Base-by-base conservation (phyloP, 2,797 vertebrate genomes). In the Hypotaenidia philippensis region DNA sequence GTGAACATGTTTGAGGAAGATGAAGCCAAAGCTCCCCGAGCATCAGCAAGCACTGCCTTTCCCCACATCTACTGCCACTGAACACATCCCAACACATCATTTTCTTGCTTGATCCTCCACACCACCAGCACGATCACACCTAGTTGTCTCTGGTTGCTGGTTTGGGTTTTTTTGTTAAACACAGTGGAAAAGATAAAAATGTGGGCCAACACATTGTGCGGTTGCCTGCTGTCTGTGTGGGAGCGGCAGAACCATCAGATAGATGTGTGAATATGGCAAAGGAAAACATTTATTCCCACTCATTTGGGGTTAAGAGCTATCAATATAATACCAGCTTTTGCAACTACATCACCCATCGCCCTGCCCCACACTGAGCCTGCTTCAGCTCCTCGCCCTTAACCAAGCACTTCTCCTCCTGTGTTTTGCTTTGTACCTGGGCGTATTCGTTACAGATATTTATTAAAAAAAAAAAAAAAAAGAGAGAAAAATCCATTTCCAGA, bases 401-500 rank as follows among this genome's bases (percentile, higher is more conserved):
- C 64, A 17, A 29, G 34, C 0, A 0, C 77, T 3, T 16, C 2
- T 14, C 11, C 66, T 10, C 1, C 0, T 0, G 0, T 3, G 15
- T 41, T 61, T 32, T 5, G 0, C 90, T 38, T 40, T 0, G 0
- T 36, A 86, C 83, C 87, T 55, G 71, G 0, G 4, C 8, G 1
- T 21, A 3, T 90, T 77, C 59, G 56, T 77, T 63, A 9, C 49
- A 44, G 63, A 44, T 23, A 36, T 11, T 31, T 31, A n/a, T 31
- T 27, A n/a, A 36, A 36, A 9, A 36, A 36, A 36, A 36, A 36
- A 36, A 36, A 61, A 65, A 38, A 36, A 29, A 13, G 16, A 13
- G 27, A 52, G 26, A 40, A 65, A 36, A 93, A 95, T 78, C 94
- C 59, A 78, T 92, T 89, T 76, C 83, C 79, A 93, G 83, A 71